Conservation (phyloP, 1,140 invertebrate genomes). For the Rhopalosiphum maidis region DNA sequence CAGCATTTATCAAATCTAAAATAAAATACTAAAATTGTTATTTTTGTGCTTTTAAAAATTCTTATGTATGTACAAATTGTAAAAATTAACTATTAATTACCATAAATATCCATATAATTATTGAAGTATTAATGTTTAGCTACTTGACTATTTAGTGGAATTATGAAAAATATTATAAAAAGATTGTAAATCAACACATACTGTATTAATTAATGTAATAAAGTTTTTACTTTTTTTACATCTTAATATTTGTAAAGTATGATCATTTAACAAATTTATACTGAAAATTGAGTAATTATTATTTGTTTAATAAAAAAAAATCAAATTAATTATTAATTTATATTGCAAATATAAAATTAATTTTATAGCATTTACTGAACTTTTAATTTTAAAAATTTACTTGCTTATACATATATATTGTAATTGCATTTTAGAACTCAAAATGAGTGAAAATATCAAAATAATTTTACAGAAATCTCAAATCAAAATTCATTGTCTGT, state of each 20-base stretch:
- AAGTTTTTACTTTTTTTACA: too few species aligned
- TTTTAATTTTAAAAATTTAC: slow-evolving; percentile 7
- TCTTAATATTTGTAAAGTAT: too few species aligned
- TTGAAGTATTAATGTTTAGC: neutral
- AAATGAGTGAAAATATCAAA: slow-evolving; percentile 15
- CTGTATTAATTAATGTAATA: too few species aligned
- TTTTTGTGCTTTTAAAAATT: neutral
- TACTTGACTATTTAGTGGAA: neutral
- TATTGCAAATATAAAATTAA: neutral
- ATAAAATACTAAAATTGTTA: neutral
- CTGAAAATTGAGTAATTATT: neutral
- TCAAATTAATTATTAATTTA: neutral
- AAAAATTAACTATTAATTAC: neutral
- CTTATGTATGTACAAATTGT: neutral
- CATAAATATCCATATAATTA: neutral
- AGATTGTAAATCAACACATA: neutral
- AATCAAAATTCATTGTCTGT: slow-evolving; percentile 35
- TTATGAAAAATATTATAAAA: neutral
- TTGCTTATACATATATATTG: slow-evolving; percentile 1
- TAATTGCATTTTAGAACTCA: neutral
- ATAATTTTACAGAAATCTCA: slow-evolving; percentile 25
- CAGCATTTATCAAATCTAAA: neutral
- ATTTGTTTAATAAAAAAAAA: neutral
- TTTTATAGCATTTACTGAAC: neutral
- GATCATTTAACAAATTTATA: neutral